Conservation (phyloP, 2,888 invertebrate genomes). For the Pandemis cinnamomeana region DNA sequence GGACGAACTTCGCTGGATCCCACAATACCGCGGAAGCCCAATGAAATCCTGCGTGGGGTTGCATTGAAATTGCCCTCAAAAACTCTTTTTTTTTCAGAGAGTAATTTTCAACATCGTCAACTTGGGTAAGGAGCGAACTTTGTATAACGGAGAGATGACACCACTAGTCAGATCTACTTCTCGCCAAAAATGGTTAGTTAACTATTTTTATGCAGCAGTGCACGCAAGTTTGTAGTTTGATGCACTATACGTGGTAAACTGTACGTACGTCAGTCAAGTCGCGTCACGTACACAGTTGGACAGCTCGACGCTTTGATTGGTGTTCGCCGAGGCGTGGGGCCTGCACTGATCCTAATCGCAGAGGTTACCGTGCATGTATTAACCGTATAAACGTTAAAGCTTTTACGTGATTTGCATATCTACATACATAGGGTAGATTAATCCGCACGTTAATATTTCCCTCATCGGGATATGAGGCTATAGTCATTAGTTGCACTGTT, state of each 20-base stretch:
- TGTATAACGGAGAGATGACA: slow-evolving; percentile 95
- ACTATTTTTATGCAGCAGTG: neutral
- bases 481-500: too few relatives aligned
- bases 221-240: slow-evolving; percentile 18
- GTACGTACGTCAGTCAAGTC: slow-evolving; percentile 32
- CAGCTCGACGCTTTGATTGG: slow-evolving; percentile 43
- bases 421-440: neutral
- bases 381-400: neutral
- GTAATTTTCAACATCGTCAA: slow-evolving; percentile 99
- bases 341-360: slow-evolving; percentile 42
- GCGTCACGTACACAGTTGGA: slow-evolving; percentile 23
- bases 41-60: neutral
- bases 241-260: slow-evolving; percentile 10
- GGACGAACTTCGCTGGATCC: neutral
- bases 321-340: slow-evolving; percentile 42
- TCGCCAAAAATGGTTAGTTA: slow-evolving; percentile 93
- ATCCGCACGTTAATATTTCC: neutral
- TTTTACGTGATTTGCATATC: neutral
- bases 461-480: too few relatives aligned
- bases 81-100: slow-evolving; percentile 85
- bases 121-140: slow-evolving; percentile 95
- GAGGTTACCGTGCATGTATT: slow-evolving; percentile 31
- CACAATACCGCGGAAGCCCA: neutral
- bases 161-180: slow-evolving; percentile 97
- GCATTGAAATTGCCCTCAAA: neutral